Evolutionary conservation across 2,888 invertebrate species (phyloP).

Genomic region (Nymphalis polychloros): DNA sequence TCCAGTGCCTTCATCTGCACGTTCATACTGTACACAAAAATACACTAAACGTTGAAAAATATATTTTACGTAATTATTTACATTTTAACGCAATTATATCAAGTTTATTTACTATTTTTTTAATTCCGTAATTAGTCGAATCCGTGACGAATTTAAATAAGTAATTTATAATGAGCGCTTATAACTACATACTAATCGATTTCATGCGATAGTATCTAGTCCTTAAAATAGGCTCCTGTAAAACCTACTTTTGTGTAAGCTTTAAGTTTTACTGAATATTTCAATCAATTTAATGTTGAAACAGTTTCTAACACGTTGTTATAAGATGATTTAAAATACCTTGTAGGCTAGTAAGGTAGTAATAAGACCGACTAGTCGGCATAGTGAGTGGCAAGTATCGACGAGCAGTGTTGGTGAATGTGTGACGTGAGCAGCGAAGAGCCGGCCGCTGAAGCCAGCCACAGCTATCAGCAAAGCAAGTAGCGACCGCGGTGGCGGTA

Average conservation of each 20-base stretch:
- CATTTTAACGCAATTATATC: neutral
- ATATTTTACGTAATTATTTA: neutral
- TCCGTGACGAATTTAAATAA: conserved; percentile 5
- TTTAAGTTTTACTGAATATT: too few relatives aligned
- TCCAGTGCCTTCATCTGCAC: conserved; percentile 76
- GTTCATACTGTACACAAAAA: conserved; percentile 59
- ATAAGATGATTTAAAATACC: conserved; percentile 47
- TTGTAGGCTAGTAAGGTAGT: conserved; percentile 72
- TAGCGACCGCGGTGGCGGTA: conserved; percentile 88
- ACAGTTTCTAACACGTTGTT: neutral
- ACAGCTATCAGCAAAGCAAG: conserved; percentile 88
- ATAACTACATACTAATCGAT: conserved; percentile 1
- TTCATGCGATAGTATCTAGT: conserved; percentile 16
- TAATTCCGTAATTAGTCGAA: neutral
- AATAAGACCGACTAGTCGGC: conserved; percentile 92
- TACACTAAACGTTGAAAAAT: too few relatives aligned
- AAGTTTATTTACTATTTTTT: neutral
- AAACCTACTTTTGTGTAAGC: neutral
- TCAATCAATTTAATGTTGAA: too few relatives aligned
- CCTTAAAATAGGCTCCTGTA: neutral
- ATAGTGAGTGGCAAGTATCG: conserved; percentile 96
- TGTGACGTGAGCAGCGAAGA: conserved; percentile 93
- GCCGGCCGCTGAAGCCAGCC: conserved; percentile 89
- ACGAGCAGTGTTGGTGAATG: conserved; percentile 95
- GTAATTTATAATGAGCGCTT: neutral